These are phyloP conservation scores for Vireo altiloquus DNA, from an alignment of 2,113 vertebrate genomes.

Conservation along the genomic window DNA sequence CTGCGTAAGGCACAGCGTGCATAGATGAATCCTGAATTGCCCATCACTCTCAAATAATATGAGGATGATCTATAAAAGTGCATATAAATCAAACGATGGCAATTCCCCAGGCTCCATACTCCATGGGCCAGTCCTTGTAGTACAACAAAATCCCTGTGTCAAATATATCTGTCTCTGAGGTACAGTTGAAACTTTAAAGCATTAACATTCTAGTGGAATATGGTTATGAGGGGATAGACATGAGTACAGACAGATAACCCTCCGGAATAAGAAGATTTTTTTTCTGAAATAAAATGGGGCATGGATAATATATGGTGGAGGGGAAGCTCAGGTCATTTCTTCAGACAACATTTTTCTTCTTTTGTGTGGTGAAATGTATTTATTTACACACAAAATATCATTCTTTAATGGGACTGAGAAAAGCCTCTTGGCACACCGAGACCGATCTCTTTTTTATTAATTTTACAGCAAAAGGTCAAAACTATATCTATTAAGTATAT, in stretches of 20 bases:
- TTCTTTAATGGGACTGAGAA: neutral
- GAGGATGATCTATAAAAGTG: constrained; percentile 36
- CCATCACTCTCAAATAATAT: constrained; percentile 34
- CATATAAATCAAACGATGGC: neutral
- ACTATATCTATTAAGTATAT: constrained; percentile 57
- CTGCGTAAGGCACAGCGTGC: neutral
- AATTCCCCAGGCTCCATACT: constrained; percentile 9
- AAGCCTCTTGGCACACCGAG: neutral
- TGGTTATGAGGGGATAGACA: neutral
- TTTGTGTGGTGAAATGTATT: constrained; percentile 24
- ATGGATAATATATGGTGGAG: neutral
- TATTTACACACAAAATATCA: constrained; percentile 26
- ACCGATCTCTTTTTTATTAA: constrained; percentile 21
- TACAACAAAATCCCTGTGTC: constrained; percentile 26
- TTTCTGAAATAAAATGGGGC: neutral
- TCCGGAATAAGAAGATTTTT: neutral
- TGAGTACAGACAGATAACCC: neutral
- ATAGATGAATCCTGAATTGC: constrained; percentile 46
- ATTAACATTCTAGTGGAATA: constrained; percentile 39
- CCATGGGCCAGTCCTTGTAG: neutral
- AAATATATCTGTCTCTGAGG: constrained; percentile 11
- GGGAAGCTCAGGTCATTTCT: neutral
- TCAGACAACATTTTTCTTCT: constrained; percentile 24
- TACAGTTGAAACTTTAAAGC: constrained; percentile 20
- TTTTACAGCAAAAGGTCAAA: constrained; percentile 58